Percentiles rank a stretch among this genome's conserved stretches.
Conservation (phyloP, 2,888 invertebrate species). For the Nomada fabriciana region DNA sequence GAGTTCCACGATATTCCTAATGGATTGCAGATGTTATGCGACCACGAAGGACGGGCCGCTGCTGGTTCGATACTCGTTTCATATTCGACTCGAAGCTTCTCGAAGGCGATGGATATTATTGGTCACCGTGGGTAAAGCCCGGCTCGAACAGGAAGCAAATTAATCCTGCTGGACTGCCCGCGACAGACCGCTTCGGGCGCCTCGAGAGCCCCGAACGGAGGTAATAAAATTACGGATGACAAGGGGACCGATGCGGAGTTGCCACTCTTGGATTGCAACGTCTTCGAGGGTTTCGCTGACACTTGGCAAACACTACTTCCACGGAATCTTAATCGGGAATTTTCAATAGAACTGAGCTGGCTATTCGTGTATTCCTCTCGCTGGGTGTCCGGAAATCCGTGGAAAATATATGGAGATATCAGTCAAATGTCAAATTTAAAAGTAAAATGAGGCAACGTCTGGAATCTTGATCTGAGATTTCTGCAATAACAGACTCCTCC, state of each 20-base stretch:
- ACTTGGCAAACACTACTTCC: conserved; percentile 21
- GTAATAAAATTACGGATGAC: conserved; percentile 37
- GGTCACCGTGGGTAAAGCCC: conserved; percentile 21
- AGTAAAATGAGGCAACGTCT: too few relatives aligned
- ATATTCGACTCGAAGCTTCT: conserved; percentile 30
- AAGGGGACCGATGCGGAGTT: neutral
- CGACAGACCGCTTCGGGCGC: neutral
- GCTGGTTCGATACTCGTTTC: conserved; percentile 19
- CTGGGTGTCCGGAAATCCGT: neutral
- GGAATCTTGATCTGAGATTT: too few relatives aligned
- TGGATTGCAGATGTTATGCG: conserved; percentile 39
- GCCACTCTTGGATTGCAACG: neutral
- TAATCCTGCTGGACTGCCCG: conserved; percentile 22
- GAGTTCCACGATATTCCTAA: conserved; percentile 26
- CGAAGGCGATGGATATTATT: conserved; percentile 16
- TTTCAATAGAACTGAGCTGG: neutral
- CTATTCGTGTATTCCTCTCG: neutral
- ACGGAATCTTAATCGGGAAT: conserved; percentile 14
- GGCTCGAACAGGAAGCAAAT: conserved; percentile 21
- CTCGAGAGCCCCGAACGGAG: neutral
- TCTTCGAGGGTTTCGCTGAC: conserved; percentile 25
- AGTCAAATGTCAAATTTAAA: too few relatives aligned
- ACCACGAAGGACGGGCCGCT: neutral
- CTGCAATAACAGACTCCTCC: too few relatives aligned
- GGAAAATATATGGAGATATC: too few relatives aligned